A percentile compares a stretch with the other conserved stretches of the same genome.
These are phyloP conservation scores for Tyto alba DNA, from an alignment of 2,113 vertebrate species.

Conservation along the genomic window DNA sequence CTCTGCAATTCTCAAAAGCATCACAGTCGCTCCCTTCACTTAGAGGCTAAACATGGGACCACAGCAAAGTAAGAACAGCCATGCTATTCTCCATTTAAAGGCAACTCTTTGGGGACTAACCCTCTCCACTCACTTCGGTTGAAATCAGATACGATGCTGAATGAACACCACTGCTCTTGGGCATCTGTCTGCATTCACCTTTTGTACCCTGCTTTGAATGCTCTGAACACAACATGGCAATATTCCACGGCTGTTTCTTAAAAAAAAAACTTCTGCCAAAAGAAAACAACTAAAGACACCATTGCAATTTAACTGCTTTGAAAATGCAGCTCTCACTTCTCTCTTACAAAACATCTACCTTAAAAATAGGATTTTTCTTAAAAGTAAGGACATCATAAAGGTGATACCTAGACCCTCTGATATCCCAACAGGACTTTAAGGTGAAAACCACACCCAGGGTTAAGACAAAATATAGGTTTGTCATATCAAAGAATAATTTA, in stretches of 20 bases:
- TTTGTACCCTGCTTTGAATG: neutral
- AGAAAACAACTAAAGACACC: neutral
- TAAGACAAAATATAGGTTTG: neutral
- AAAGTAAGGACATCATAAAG: neutral
- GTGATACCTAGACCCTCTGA: neutral
- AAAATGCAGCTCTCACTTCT: neutral
- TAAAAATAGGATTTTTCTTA: neutral
- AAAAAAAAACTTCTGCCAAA: neutral
- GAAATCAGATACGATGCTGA: rapidly evolving
- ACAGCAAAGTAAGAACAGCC: neutral
- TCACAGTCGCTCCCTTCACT: neutral
- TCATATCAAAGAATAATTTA: neutral
- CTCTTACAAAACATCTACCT: neutral
- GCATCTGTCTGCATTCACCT: neutral
- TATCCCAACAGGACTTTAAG: neutral
- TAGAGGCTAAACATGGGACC: neutral
- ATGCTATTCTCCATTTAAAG: neutral
- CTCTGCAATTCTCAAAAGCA: neutral
- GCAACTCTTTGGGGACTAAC: neutral
- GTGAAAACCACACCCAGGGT: neutral
- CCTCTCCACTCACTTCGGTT: neutral
- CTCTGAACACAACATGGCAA: rapidly evolving
- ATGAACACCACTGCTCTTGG: neutral
- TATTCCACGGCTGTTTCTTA: neutral
- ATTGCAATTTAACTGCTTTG: neutral